phyloP scores from a whole-genome alignment of 2,888 invertebrate species.

The Agonopterix alstromeriana region DNA sequence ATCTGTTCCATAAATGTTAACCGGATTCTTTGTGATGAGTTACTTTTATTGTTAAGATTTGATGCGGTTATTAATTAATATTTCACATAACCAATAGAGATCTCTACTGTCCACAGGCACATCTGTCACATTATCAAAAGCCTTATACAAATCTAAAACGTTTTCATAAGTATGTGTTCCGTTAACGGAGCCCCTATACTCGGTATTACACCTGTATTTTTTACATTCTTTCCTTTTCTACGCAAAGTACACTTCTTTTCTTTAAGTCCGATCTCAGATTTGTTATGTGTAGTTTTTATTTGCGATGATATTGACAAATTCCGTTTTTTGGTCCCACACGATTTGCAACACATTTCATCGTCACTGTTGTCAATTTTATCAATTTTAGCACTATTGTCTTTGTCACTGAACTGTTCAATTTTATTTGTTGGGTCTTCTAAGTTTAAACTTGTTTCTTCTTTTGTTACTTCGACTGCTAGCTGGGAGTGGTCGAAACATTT shows the following conservation, averaged over 20 bases:
- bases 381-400: constrained; percentile 16
- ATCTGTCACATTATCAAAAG: neutral
- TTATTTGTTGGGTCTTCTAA: constrained; percentile 13
- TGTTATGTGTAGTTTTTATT: constrained; percentile 64
- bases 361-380: constrained; percentile 1
- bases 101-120: too few relatives aligned
- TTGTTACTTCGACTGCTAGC: constrained; percentile 33
- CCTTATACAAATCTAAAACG: constrained; percentile 33
- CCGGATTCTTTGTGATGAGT: too few relatives aligned
- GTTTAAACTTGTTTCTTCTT: constrained; percentile 14
- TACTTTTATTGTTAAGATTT: too few relatives aligned
- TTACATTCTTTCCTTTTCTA: constrained; percentile 49
- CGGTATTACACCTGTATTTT: constrained; percentile 41
- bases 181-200: constrained; percentile 46
- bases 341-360: constrained; percentile 28
- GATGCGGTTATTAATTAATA: too few relatives aligned
- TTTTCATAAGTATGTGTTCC: constrained; percentile 62
- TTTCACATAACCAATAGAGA: too few relatives aligned
- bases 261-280: constrained; percentile 62
- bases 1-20: too few relatives aligned
- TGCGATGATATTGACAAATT: constrained; percentile 53
- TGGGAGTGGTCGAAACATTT: constrained; percentile 64
- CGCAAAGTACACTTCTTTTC: constrained; percentile 55
- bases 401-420: constrained; percentile 20
- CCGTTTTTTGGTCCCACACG: constrained; percentile 55